Conservation (phyloP, 2,113 vertebrate species). For the Orcinus orca region DNA sequence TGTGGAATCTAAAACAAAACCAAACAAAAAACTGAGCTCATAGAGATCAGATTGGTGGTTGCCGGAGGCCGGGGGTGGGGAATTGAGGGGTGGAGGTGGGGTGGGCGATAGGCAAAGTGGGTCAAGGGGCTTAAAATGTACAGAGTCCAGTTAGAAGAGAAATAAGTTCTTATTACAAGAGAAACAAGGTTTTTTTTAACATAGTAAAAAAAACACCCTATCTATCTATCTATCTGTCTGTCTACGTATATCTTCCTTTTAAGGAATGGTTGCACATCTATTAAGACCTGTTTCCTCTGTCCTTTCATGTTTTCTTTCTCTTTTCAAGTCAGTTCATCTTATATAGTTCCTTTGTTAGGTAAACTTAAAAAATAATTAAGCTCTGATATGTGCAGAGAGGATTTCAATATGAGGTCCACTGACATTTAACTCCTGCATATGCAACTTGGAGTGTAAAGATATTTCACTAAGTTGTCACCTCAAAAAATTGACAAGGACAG, state of each 20-base stretch:
- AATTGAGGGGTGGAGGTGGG: neutral
- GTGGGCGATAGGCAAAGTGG: neutral
- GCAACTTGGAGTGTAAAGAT: neutral
- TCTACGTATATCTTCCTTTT: neutral
- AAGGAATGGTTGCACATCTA: neutral
- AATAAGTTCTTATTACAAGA: too few relatives aligned
- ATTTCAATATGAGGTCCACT: neutral
- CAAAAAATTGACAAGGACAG: neutral
- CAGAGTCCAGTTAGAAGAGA: neutral
- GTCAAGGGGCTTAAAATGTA: neutral
- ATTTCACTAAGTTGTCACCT: neutral
- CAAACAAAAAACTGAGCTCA: neutral
- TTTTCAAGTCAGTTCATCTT: neutral
- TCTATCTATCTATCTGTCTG: neutral
- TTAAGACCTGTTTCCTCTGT: neutral
- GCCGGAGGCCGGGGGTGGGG: fast-evolving
- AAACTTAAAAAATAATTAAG: neutral
- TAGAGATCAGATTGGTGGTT: neutral
- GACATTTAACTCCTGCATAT: neutral
- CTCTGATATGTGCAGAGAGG: neutral
- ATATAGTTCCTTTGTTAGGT: neutral
- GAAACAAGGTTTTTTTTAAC: too few relatives aligned
- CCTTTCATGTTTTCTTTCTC: neutral
- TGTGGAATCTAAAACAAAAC: neutral
- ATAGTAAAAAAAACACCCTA: too few relatives aligned